phyloP scores from a whole-genome alignment of 2,888 invertebrate species.

The Lasioglossum pauxillum region DNA sequence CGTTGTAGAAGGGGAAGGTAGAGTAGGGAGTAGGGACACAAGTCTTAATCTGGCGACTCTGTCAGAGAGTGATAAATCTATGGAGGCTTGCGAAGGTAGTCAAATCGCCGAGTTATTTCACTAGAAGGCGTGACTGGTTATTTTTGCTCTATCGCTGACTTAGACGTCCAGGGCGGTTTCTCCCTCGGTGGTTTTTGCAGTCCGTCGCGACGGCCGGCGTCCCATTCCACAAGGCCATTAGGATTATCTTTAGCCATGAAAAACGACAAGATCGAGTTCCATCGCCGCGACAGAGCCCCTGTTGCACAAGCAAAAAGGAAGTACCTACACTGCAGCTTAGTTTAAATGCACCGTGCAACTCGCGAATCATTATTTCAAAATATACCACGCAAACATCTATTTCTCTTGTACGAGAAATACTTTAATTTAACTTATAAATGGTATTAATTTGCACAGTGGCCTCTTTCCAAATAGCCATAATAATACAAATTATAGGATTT shows the following conservation, averaged over 20 bases:
- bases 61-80: slow-evolving; percentile 10
- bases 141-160: slow-evolving; percentile 51
- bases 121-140: slow-evolving; percentile 53
- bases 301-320: slow-evolving; percentile 25
- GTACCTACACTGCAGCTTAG: background rate
- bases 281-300: slow-evolving; percentile 22
- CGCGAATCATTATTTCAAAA: background rate
- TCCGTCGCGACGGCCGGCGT: slow-evolving; percentile 53
- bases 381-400: background rate
- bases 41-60: no score
- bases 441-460: no score
- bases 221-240: slow-evolving; percentile 65
- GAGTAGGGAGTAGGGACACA: no score
- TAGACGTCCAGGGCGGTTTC: slow-evolving; percentile 46
- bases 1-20: no score
- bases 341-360: background rate
- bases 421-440: background rate
- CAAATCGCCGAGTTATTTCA: slow-evolving; percentile 38
- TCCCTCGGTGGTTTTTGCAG: slow-evolving; percentile 62
- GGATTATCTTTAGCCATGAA: slow-evolving; percentile 72
- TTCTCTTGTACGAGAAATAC: background rate
- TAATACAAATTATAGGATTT: no score
- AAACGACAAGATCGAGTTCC: slow-evolving; percentile 54
- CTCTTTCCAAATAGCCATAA: no score
- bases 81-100: slow-evolving; percentile 18